Evolutionary conservation across 2,888 invertebrate genomes (phyloP).

Genomic region (Schizotus pectinicornis): DNA sequence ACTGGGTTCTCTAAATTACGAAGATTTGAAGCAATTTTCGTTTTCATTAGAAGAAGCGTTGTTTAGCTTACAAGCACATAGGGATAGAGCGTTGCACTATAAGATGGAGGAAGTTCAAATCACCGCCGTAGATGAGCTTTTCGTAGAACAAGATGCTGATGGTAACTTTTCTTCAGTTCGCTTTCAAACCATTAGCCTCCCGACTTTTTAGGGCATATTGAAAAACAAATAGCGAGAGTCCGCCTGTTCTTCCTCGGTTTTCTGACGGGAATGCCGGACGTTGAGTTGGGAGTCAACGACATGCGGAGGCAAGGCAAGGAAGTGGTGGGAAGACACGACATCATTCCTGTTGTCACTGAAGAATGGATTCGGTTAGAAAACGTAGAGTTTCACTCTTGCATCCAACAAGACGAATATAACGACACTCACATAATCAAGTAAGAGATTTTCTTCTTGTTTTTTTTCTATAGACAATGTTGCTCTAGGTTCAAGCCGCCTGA

Average conservation of each 20-base stretch:
- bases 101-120: conserved; percentile 97
- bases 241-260: conserved; percentile 96
- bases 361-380: conserved; percentile 98
- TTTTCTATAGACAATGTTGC: conserved; percentile 35
- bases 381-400: conserved; percentile 92
- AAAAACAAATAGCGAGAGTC: conserved; percentile 92
- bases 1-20: conserved; percentile 86
- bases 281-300: conserved; percentile 98
- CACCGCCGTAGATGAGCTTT: conserved; percentile 90
- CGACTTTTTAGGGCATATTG: conserved; percentile 62
- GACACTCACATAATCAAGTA: conserved; percentile 85
- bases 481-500: conserved; percentile 92
- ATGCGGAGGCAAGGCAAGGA: conserved; percentile 97
- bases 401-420: conserved; percentile 90
- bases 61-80: conserved; percentile 81
- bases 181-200: background rate
- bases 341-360: conserved; percentile 97
- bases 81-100: conserved; percentile 88
- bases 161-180: conserved; percentile 59
- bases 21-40: conserved; percentile 92
- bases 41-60: conserved; percentile 91
- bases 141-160: conserved; percentile 85
- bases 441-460: conserved; percentile 33
- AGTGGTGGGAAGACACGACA: conserved; percentile 98
- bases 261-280: conserved; percentile 93